Evolutionary conservation across 2,888 invertebrate genomes (phyloP).

Genomic region (Philonicus albiceps): DNA sequence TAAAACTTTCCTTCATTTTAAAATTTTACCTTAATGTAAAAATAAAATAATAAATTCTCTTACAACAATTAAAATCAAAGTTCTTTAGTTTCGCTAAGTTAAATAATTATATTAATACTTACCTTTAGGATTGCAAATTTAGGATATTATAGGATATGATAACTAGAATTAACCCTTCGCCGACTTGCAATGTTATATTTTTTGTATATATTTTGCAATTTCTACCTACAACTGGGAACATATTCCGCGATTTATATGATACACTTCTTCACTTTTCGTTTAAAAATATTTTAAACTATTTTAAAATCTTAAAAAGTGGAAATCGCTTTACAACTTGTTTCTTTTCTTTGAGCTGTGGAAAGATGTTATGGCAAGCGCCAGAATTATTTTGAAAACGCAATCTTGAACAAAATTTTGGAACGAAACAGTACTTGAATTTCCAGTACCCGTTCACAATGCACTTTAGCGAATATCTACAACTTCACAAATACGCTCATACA

Average conservation of each 20-base stretch:
- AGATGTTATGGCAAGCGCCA: neutral
- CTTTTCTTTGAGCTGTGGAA: neutral
- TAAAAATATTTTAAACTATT: neutral
- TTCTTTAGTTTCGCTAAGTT: neutral
- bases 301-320: neutral
- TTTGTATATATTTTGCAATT: neutral
- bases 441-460: neutral
- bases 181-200: too few relatives aligned
- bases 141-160: too few relatives aligned
- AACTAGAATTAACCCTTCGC: neutral
- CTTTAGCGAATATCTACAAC: neutral
- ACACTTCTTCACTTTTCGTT: neutral
- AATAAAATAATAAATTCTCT: neutral
- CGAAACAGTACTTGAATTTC: neutral
- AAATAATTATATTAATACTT: neutral
- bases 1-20: neutral
- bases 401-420: neutral
- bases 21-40: too few relatives aligned
- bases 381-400: neutral
- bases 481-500: slow-evolving; percentile 7
- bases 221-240: neutral
- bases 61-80: neutral
- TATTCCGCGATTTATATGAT: neutral
- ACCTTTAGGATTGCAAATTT: neutral
- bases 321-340: slow-evolving; percentile 12